Base-by-base conservation (phyloP, 2,797 vertebrate species). In the Calcarius lapponicus region DNA sequence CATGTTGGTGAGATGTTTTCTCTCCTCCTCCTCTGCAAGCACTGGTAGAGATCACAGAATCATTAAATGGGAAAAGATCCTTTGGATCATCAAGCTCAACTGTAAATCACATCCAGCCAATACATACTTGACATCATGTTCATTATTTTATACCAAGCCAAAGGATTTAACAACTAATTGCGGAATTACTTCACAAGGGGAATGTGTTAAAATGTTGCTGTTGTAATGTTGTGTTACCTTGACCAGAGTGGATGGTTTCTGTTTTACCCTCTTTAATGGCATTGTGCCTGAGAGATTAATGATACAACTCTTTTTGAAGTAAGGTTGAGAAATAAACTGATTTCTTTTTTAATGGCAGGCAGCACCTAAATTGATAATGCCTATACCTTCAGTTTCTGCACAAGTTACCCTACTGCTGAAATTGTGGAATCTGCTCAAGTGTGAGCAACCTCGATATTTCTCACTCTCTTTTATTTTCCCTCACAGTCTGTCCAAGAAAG, bases 201-300 rank as follows among this genome's bases (percentile, higher is more conserved):
- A 93, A 86, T 82, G 76, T 13, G 12, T 94, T 85, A 83, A 95
- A 96, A 72, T 50, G 6, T 82, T 92, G 79, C 65, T 31, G 4
- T 43, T 91, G 81, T 85, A 64, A 62, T 57, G 13, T 31, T 45
- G 8, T 50, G 34, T 78, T 88, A 90, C 65, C 92, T 92, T 90
- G 60, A 69, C 36, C 40, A 15, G 69, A 50, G 26, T 64, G 80
- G 48, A 32, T 91, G 75, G 29, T 93, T 74, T 83, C 75, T 94
- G 40, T 83, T 94, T 69, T 65, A 53, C 36, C 51, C 93, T 92
- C 54, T 89, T 80, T 60, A 80, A 47, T 88, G 72, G 48, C 61
- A 61, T 31, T 83, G 56, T 75, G 74, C 53, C 69, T 95, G 75
- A 65, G 64, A 94, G 75, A 88, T 92, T 38, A 92, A 71, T 76